phyloP scores from a whole-genome alignment of 2,113 vertebrate genomes.

The Vulpes ferrilata region DNA sequence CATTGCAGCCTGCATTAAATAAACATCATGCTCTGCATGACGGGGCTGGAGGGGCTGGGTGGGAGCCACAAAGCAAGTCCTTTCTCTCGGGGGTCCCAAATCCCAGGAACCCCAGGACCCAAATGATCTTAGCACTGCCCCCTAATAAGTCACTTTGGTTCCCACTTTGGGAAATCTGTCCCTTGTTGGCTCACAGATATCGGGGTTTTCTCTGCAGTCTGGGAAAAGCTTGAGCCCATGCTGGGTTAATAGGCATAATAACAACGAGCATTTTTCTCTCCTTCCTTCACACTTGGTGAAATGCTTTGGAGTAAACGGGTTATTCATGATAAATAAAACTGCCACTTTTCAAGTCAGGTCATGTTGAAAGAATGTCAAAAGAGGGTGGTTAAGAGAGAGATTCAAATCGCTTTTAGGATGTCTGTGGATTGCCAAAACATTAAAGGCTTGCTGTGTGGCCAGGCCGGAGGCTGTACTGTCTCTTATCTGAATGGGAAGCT shows the following conservation, averaged over 20 bases:
- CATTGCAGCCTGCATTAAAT: not conserved
- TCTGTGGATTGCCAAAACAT: not conserved
- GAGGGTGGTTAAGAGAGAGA: not conserved
- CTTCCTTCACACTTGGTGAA: constrained; percentile 1
- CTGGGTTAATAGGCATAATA: not conserved
- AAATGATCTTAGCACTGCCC: not conserved
- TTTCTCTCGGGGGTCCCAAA: not conserved
- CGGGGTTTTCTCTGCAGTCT: constrained; percentile 7
- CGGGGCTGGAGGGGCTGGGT: not conserved
- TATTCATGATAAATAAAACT: not conserved
- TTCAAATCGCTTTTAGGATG: constrained; percentile 32
- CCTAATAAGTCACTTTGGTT: not conserved
- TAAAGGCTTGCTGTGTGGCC: not conserved
- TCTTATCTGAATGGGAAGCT: constrained; percentile 11
- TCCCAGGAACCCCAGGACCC: not conserved
- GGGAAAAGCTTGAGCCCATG: not conserved
- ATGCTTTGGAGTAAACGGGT: not conserved
- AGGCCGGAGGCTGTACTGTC: not conserved
- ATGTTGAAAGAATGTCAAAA: not conserved
- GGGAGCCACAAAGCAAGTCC: not conserved
- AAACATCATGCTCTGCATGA: not conserved
- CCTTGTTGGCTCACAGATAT: not conserved
- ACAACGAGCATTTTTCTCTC: not conserved
- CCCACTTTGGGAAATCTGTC: not conserved
- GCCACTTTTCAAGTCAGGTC: not conserved